Percentiles rank a stretch among this genome's conserved stretches.
phyloP scores from a whole-genome alignment of 2,888 invertebrate species.

The Noctua pronuba region DNA sequence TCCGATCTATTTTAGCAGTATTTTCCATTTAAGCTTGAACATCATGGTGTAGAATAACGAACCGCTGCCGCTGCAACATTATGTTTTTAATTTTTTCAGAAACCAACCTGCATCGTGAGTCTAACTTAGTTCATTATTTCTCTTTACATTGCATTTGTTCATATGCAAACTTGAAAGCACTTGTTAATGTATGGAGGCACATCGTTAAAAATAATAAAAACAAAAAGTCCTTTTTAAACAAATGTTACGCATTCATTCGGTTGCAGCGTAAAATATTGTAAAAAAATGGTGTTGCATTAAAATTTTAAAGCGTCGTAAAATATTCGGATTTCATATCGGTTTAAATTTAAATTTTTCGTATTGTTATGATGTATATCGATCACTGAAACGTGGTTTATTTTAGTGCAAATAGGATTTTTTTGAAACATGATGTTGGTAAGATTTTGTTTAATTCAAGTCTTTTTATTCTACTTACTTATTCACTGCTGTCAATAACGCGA shows the following conservation, averaged over 20 bases:
- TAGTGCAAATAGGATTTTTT: slow-evolving; percentile 24
- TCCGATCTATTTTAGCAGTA: too few species aligned
- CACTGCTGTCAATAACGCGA: background rate
- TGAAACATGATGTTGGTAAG: slow-evolving; percentile 59
- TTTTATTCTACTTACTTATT: background rate
- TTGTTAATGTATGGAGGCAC: background rate
- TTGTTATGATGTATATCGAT: slow-evolving; percentile 56
- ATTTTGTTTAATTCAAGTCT: background rate
- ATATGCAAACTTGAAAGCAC: slow-evolving; percentile 8
- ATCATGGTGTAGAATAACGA: background rate
- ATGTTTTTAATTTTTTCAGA: too few species aligned
- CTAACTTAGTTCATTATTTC: background rate
- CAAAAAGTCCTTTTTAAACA: slow-evolving; percentile 17
- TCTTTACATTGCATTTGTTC: background rate
- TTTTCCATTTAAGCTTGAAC: background rate
- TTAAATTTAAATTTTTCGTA: slow-evolving; percentile 65
- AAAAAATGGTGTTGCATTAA: slow-evolving; percentile 66
- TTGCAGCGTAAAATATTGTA: slow-evolving; percentile 35
- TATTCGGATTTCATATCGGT: slow-evolving; percentile 73
- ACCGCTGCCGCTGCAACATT: background rate
- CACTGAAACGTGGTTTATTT: slow-evolving; percentile 42
- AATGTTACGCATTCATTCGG: slow-evolving; percentile 16
- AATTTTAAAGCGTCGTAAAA: slow-evolving; percentile 79
- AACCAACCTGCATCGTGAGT: background rate
- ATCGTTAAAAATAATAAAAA: slow-evolving; percentile 36